Conservation (phyloP, 2,113 vertebrate genomes). For the Corythornis madagascariensis region DNA sequence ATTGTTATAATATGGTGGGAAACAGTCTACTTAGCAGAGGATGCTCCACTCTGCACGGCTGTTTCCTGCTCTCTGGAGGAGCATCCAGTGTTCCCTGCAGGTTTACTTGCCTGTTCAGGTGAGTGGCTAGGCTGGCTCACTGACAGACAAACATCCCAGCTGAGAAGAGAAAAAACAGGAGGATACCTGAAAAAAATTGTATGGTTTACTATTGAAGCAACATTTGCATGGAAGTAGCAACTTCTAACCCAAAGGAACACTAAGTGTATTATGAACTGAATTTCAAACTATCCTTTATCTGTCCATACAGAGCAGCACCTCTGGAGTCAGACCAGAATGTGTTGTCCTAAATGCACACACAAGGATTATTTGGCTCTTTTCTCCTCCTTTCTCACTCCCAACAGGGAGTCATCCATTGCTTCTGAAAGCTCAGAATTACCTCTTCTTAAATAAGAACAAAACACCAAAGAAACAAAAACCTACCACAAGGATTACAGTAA, state of each 20-base stretch:
- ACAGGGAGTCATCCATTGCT: background rate
- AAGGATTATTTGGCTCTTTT: background rate
- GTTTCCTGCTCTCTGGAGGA: background rate
- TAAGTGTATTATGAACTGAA: background rate
- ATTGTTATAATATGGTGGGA: background rate
- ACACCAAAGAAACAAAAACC: background rate
- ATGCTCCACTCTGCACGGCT: background rate
- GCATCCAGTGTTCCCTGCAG: background rate
- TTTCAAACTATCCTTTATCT: background rate
- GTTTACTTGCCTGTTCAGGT: background rate
- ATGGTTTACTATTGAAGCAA: background rate
- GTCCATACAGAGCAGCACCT: background rate
- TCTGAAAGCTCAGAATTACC: background rate
- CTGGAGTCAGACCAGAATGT: background rate
- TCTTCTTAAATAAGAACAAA: background rate
- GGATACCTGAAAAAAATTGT: background rate
- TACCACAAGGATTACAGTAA: background rate
- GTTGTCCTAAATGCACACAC: background rate
- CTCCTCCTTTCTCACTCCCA: background rate
- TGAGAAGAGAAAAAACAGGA: background rate
- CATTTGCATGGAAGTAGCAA: background rate
- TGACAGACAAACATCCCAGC: background rate
- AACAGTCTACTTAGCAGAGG: slow-evolving; percentile 1
- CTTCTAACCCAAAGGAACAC: background rate
- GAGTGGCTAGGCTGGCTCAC: background rate